A percentile compares a stretch with the other conserved stretches of the same genome.
Evolutionary conservation across 1,140 invertebrate species (phyloP).

Genomic region (Achroia grisella): DNA sequence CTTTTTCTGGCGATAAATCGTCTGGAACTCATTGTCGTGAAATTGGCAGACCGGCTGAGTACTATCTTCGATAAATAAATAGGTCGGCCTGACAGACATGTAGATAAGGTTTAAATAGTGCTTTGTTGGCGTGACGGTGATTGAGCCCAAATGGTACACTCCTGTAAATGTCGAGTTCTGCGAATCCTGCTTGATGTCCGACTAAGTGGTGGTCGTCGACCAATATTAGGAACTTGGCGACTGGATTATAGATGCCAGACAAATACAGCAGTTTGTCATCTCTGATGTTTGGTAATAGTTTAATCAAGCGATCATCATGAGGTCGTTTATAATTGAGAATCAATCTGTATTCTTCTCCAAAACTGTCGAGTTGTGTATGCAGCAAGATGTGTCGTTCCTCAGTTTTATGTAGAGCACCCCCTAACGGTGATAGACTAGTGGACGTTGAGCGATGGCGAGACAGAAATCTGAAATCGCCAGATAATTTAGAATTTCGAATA

Average conservation of each 20-base stretch:
- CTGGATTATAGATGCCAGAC: not conserved
- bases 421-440: not conserved
- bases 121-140: not conserved
- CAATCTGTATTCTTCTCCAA: not conserved
- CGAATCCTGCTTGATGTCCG: slow-evolving; percentile 2
- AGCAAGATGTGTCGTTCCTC: not conserved
- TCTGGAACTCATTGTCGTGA: not conserved
- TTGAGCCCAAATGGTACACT: slow-evolving; percentile 1
- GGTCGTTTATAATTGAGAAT: not conserved
- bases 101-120: slow-evolving; percentile 1
- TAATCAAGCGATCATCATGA: not conserved
- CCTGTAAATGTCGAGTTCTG: slow-evolving; percentile 1
- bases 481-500: slow-evolving; percentile 1
- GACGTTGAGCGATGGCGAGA: not conserved
- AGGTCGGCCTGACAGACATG: not conserved
- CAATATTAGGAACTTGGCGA: not conserved
- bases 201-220: not conserved
- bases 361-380: not conserved
- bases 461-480: not conserved
- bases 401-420: not conserved
- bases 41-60: not conserved
- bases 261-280: not conserved
- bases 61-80: slow-evolving; percentile 1
- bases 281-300: not conserved
- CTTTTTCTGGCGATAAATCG: not conserved